These are phyloP conservation scores for Heterodera schachtii DNA, from an alignment of 1,140 invertebrate genomes.

Conservation along the genomic window DNA sequence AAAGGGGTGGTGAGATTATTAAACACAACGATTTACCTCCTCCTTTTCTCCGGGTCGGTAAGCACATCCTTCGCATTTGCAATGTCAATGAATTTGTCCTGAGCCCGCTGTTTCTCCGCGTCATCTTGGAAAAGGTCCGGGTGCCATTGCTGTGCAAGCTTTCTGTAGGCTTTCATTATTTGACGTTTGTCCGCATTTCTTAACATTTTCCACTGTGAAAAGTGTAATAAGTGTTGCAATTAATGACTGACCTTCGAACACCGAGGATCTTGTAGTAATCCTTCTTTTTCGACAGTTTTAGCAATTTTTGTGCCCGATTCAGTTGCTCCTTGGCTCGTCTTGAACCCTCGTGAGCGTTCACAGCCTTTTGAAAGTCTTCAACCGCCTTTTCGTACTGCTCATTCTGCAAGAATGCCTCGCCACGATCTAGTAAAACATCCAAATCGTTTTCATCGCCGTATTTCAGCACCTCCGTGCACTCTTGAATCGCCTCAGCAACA, in stretches of 20 bases:
- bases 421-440: constrained; percentile 83
- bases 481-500: constrained; percentile 72
- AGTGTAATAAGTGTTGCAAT: background rate
- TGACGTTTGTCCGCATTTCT: constrained; percentile 84
- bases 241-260: constrained; percentile 72
- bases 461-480: constrained; percentile 80
- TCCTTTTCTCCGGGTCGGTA: constrained; percentile 71
- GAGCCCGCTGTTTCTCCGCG: constrained; percentile 82
- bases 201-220: constrained; percentile 47
- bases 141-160: constrained; percentile 97
- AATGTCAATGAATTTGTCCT: constrained; percentile 98
- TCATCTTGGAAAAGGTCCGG: constrained; percentile 92
- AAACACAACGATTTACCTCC: background rate
- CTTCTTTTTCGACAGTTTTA: constrained; percentile 87
- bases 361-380: constrained; percentile 80
- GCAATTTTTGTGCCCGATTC: constrained; percentile 84
- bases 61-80: constrained; percentile 96
- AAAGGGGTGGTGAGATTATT: too few relatives aligned
- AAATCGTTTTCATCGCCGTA: constrained; percentile 76
- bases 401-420: constrained; percentile 83
- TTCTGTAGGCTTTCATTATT: constrained; percentile 80
- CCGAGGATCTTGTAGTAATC: constrained; percentile 98
- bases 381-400: constrained; percentile 93
- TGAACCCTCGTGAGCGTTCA: constrained; percentile 80
- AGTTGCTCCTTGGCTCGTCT: constrained; percentile 85